These are phyloP conservation scores for Gerris lacustris DNA, from an alignment of 2,888 invertebrate genomes.

Conservation along the genomic window DNA sequence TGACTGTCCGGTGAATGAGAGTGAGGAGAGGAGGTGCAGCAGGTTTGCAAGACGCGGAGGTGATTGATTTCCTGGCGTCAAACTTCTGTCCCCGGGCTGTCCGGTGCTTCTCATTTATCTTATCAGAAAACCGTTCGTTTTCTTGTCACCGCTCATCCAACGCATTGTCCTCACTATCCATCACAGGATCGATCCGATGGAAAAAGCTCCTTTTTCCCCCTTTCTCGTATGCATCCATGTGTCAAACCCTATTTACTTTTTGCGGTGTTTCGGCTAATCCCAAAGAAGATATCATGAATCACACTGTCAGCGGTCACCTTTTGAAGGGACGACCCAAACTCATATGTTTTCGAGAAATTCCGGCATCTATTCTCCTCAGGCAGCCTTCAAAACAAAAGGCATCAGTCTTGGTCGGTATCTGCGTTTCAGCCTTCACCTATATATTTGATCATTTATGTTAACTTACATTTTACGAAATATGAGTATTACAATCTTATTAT, in stretches of 20 bases:
- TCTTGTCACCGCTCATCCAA: background rate
- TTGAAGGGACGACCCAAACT: background rate
- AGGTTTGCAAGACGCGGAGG: background rate
- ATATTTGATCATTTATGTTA: too few relatives aligned
- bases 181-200: background rate
- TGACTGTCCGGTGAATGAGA: background rate
- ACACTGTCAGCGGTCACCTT: background rate
- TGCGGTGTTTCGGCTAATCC: background rate
- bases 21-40: background rate
- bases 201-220: background rate
- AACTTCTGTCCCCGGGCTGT: background rate
- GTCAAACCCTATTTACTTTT: slow-evolving; percentile 5
- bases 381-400: too few relatives aligned
- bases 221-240: background rate
- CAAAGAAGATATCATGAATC: slow-evolving; percentile 1
- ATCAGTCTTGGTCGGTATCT: too few relatives aligned
- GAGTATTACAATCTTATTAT: too few relatives aligned
- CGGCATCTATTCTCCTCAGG: background rate
- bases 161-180: slow-evolving; percentile 2
- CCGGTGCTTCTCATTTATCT: background rate
- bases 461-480: too few relatives aligned
- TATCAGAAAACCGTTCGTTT: slow-evolving; percentile 5
- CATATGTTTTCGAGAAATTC: background rate
- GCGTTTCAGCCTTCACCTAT: too few relatives aligned
- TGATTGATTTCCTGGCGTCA: slow-evolving; percentile 3